Evolutionary conservation across 2,113 vertebrate species (phyloP).

Genomic region (Nothobranchius kuhntae): DNA sequence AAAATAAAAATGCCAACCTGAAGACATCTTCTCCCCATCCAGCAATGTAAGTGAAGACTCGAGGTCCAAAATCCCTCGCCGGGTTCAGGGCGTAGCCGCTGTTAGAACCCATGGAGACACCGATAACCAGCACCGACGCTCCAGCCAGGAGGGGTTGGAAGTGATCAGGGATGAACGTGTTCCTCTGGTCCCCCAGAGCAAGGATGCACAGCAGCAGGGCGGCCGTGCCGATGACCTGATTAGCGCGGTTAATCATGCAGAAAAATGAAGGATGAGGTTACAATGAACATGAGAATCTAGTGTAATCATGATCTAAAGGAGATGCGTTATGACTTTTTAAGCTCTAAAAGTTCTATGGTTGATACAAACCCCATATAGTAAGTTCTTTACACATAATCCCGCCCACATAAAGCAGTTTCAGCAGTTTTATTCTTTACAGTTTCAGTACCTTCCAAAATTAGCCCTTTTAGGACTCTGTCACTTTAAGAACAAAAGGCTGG

Average conservation of each 20-base stretch:
- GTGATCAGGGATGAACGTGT: constrained; percentile 68
- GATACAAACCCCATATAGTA: too few relatives aligned
- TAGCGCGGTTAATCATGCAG: background rate
- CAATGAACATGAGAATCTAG: too few relatives aligned
- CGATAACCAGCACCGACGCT: constrained; percentile 73
- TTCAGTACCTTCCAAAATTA: too few relatives aligned
- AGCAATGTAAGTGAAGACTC: constrained; percentile 81
- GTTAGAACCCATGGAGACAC: constrained; percentile 81
- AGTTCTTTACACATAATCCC: too few relatives aligned
- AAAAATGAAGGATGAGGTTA: background rate
- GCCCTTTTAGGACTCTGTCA: too few relatives aligned
- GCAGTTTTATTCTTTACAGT: too few relatives aligned
- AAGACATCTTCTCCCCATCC: constrained; percentile 87
- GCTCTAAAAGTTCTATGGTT: too few relatives aligned
- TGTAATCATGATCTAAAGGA: background rate
- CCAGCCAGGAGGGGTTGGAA: constrained; percentile 78
- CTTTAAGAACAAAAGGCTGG: too few relatives aligned
- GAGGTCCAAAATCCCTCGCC: constrained; percentile 82
- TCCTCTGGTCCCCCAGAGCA: constrained; percentile 76
- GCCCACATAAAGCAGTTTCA: too few relatives aligned
- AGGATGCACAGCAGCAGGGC: constrained; percentile 77
- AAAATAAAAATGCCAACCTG: constrained; percentile 52
- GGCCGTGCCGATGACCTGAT: constrained; percentile 79
- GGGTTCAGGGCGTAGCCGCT: constrained; percentile 86
- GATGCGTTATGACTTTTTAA: too few relatives aligned